phyloP scores from a whole-genome alignment of 2,888 invertebrate genomes.

The Petrophora chlorosata region DNA sequence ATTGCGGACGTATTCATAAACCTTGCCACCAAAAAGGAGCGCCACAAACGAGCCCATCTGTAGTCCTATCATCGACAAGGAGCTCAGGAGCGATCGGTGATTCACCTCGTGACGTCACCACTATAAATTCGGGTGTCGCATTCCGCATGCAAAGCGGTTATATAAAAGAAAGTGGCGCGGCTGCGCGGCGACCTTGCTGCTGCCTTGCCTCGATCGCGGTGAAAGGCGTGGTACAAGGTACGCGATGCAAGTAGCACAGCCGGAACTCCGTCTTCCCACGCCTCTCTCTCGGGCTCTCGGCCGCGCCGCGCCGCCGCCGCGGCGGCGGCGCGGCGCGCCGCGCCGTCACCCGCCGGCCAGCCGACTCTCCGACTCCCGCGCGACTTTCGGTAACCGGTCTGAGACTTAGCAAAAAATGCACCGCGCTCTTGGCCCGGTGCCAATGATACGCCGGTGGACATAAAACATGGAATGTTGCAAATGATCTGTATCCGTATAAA shows the following conservation, averaged over 20 bases:
- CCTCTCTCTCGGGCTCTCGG: slow-evolving; percentile 55
- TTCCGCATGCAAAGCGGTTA: slow-evolving; percentile 68
- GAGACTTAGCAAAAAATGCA: slow-evolving; percentile 61
- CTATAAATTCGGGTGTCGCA: slow-evolving; percentile 78
- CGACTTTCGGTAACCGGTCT: slow-evolving; percentile 69
- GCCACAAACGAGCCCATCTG: slow-evolving; percentile 20
- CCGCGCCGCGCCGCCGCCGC: too few relatives aligned
- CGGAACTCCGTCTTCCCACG: slow-evolving; percentile 81
- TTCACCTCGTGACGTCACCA: slow-evolving; percentile 76
- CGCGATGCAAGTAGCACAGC: slow-evolving; percentile 73
- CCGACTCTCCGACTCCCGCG: slow-evolving; percentile 41
- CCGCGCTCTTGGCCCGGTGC: slow-evolving; percentile 51
- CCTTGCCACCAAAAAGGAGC: slow-evolving; percentile 8
- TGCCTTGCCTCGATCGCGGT: slow-evolving; percentile 57
- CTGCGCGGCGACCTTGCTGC: slow-evolving; percentile 71
- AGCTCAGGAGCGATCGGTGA: slow-evolving; percentile 50
- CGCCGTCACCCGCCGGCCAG: not conserved
- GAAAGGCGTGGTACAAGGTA: slow-evolving; percentile 65
- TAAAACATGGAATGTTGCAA: slow-evolving; percentile 53
- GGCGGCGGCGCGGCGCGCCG: too few relatives aligned
- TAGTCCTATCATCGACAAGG: slow-evolving; percentile 33
- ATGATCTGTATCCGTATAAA: slow-evolving; percentile 38
- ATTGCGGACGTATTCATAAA: too few relatives aligned
- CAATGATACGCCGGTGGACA: slow-evolving; percentile 49
- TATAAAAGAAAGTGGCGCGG: slow-evolving; percentile 83